Evolutionary conservation across 2,888 invertebrate genomes (phyloP).

Genomic region (Oligia strigilis): DNA sequence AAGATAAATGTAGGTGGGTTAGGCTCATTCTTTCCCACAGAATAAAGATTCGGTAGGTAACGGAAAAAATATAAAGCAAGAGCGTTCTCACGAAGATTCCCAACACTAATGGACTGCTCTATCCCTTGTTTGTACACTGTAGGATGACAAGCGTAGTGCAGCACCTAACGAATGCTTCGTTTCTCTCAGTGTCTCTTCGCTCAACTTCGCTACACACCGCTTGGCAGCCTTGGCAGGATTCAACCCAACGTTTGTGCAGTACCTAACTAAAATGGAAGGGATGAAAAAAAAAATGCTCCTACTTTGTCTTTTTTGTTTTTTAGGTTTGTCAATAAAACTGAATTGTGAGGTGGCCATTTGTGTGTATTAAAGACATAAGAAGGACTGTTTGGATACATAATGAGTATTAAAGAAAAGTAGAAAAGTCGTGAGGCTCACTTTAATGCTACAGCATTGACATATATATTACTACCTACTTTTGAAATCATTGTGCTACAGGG

Average conservation of each 20-base stretch:
- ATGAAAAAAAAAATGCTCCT: conserved; percentile 22
- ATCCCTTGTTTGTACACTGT: conserved; percentile 76
- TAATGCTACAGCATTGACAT: no score
- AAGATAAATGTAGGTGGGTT: neutral
- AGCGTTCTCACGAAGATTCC: conserved; percentile 65
- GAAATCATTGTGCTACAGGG: neutral
- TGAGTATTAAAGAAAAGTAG: neutral
- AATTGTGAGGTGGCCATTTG: neutral
- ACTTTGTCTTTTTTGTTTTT: neutral
- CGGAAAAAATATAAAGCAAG: conserved; percentile 29
- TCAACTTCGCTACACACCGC: conserved; percentile 59
- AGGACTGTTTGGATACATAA: neutral
- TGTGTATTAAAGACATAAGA: neutral
- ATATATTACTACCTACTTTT: no score
- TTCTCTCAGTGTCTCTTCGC: conserved; percentile 16
- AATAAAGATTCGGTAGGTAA: conserved; percentile 41
- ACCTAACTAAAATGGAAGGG: conserved; percentile 28
- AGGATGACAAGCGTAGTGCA: conserved; percentile 70
- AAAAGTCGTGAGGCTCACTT: neutral
- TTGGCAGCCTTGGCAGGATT: conserved; percentile 58
- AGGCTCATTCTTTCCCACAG: conserved; percentile 29
- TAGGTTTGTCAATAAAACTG: neutral
- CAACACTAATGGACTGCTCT: conserved; percentile 78
- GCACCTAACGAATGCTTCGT: conserved; percentile 65
- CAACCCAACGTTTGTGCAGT: conserved; percentile 56